phyloP scores from a whole-genome alignment of 2,888 invertebrate species.

The Platerodrilus igneus region DNA sequence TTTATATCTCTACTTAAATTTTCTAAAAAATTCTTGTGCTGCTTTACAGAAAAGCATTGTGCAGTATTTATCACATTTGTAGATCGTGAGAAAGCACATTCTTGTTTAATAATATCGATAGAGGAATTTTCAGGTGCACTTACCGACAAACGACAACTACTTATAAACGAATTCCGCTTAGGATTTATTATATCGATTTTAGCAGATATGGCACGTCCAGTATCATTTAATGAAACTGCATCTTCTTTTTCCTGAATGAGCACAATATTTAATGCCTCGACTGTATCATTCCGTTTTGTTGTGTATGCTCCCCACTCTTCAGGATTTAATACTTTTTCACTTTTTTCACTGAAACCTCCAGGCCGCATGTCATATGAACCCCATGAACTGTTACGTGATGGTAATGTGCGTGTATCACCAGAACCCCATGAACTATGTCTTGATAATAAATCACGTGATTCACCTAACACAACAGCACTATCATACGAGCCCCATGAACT shows the following conservation, averaged over 20 bases:
- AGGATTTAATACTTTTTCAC: slow-evolving; percentile 31
- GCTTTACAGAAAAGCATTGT: slow-evolving; percentile 53
- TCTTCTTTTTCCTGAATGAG: slow-evolving; percentile 27
- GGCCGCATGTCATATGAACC: slow-evolving; percentile 64
- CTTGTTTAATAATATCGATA: slow-evolving; percentile 40
- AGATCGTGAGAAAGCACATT: slow-evolving; percentile 41
- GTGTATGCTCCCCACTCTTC: too few species aligned
- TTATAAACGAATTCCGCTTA: slow-evolving; percentile 18
- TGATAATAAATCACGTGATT: slow-evolving; percentile 58
- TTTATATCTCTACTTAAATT: slow-evolving; percentile 46
- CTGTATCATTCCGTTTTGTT: slow-evolving; percentile 21
- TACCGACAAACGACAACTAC: slow-evolving; percentile 53
- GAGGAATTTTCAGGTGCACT: slow-evolving; percentile 60
- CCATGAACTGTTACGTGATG: slow-evolving; percentile 67
- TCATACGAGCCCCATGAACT: slow-evolving; percentile 76
- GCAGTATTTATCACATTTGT: slow-evolving; percentile 48
- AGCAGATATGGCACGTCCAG: slow-evolving; percentile 59
- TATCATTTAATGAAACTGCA: slow-evolving; percentile 5
- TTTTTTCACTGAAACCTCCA: slow-evolving; percentile 41
- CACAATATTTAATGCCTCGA: slow-evolving; percentile 37
- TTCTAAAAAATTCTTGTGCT: slow-evolving; percentile 52
- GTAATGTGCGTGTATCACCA: slow-evolving; percentile 61
- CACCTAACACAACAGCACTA: slow-evolving; percentile 66
- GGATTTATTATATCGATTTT: slow-evolving; percentile 51
- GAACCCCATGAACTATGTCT: slow-evolving; percentile 81